Evolutionary conservation across 2,888 invertebrate species (phyloP).

Genomic region (Mantis religiosa): DNA sequence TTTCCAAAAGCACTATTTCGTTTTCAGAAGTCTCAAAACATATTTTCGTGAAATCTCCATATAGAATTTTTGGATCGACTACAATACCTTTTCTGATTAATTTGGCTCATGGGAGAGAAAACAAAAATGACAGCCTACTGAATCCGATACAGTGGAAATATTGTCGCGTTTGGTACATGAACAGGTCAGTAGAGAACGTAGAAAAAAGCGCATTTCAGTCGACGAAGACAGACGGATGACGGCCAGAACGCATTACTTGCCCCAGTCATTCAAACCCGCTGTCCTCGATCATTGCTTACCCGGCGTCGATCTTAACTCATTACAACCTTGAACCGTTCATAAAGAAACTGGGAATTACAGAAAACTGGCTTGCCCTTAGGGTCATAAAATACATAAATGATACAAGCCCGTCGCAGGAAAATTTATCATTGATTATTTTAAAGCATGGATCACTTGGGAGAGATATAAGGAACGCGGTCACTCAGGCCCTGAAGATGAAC

Average conservation of each 20-base stretch:
- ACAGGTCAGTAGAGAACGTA: neutral
- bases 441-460: neutral
- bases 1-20: too few relatives aligned
- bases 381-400: neutral
- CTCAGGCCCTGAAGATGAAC: neutral
- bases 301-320: neutral
- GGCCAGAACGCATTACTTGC: neutral
- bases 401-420: neutral
- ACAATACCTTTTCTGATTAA: too few relatives aligned
- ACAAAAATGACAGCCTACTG: too few relatives aligned
- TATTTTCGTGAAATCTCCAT: too few relatives aligned
- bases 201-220: neutral
- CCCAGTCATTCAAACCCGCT: neutral
- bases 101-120: too few relatives aligned
- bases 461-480: neutral
- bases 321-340: neutral
- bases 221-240: neutral
- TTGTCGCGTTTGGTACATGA: neutral
- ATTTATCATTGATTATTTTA: neutral
- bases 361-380: neutral
- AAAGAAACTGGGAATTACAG: neutral
- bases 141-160: neutral
- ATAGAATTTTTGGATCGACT: too few relatives aligned
- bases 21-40: too few relatives aligned
- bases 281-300: neutral